Conservation (phyloP, 2,797 vertebrate genomes). For the Pagetopsis macropterus region DNA sequence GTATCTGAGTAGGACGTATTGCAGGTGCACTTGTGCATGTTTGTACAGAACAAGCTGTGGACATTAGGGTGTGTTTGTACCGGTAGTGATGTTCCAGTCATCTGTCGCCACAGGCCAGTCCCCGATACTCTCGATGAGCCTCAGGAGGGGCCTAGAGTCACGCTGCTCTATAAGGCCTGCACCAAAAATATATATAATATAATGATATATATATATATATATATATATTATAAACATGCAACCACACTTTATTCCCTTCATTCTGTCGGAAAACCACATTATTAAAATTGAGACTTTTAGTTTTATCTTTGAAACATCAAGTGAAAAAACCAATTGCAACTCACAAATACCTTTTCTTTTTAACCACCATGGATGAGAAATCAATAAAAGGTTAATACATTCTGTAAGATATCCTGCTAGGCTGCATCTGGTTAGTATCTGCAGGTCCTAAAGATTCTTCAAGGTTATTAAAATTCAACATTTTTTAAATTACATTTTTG, state of each 20-base stretch:
- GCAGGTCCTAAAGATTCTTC: not conserved
- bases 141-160: conserved; percentile 90
- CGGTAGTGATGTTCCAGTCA: conserved; percentile 88
- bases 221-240: not conserved
- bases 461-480: no score
- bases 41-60: conserved; percentile 20
- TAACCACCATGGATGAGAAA: not conserved
- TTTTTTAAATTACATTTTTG: no score
- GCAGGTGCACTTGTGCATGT: conserved; percentile 22
- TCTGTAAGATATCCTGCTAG: no score
- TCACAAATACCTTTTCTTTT: not conserved
- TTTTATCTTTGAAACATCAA: no score
- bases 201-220: no score
- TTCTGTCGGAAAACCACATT: not conserved
- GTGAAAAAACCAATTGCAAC: not conserved
- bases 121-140: conserved; percentile 86
- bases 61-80: conserved; percentile 72
- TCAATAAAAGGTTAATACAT: not conserved
- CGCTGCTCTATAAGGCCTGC: conserved; percentile 92
- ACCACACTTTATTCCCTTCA: not conserved
- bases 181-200: conserved; percentile 8
- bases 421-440: not conserved
- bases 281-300: not conserved
- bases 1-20: conserved; percentile 27
- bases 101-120: conserved; percentile 93